phyloP scores from a whole-genome alignment of 2,113 vertebrate genomes.

The Alexandromys fortis region DNA sequence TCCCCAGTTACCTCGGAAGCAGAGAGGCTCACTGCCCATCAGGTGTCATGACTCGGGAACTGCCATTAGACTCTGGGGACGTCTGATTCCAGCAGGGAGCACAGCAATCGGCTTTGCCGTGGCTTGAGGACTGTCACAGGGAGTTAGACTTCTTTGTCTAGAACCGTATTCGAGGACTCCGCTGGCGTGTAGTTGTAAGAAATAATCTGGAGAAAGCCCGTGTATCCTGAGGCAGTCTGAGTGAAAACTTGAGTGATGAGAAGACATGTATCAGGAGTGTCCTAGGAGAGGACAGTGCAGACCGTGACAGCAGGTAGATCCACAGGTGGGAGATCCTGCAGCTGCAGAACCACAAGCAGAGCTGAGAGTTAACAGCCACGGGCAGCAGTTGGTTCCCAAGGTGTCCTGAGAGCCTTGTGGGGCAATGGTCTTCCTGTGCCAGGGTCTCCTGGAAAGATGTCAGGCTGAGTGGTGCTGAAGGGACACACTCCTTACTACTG shows the following conservation, averaged over 20 bases:
- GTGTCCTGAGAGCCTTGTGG: background rate
- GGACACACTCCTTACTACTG: background rate
- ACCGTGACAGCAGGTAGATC: background rate
- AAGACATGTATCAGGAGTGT: background rate
- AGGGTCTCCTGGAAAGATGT: background rate
- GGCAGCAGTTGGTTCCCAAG: rapidly evolving
- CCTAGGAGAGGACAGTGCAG: background rate
- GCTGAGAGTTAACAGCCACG: rapidly evolving
- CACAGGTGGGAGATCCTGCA: rapidly evolving
- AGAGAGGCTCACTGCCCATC: background rate
- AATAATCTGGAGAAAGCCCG: background rate
- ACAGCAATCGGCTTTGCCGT: background rate
- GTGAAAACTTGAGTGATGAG: background rate
- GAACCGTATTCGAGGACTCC: background rate
- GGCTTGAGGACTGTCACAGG: rapidly evolving
- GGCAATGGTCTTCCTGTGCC: background rate
- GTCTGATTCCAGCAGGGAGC: background rate
- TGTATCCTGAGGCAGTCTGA: background rate
- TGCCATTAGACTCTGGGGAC: background rate
- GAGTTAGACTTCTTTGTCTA: background rate
- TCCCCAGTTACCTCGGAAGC: no score
- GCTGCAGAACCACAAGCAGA: rapidly evolving
- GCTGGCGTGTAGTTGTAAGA: background rate
- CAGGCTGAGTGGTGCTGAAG: background rate
- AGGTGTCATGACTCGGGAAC: background rate